Base-by-base conservation (phyloP, 1,140 invertebrate species). In the Listronotus bonariensis region DNA sequence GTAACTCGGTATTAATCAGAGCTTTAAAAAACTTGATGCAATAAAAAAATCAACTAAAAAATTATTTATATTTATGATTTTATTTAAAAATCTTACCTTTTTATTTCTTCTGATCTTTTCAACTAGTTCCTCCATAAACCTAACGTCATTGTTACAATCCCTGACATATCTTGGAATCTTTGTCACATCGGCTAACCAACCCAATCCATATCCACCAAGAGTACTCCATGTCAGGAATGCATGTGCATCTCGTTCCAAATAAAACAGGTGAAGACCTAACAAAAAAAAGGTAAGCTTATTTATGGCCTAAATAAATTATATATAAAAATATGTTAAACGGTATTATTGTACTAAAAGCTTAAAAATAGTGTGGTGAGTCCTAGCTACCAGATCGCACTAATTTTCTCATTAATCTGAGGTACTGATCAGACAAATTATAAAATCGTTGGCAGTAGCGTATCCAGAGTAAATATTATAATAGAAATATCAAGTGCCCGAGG, bases 151-250 rank as follows among this genome's bases (percentile, higher is more conserved):
- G 76, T 97, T 98, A 8, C 88, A 90, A 72, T 96, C 92, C 48
- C 85, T 83, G 0, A 97, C 93, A 80, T 97, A 97, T 34, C 87
- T 82, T 0, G 92, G 91, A 55, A 98, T 90, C 55, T 87, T 84
- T 70, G 92, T 94, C 1, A 96, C 74, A 75, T 98, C 96, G 15
- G 88, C 81, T 0, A 97, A 68, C 90, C 93, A 96, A 3, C 94
- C 95, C 9, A 92, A 73, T 4, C 92, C 92, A 72, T 92, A 93
- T 4, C 94, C 95, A 12, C 93, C 95, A 9, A 93, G 80, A 1
- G 92, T 92, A 48, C 87, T 88, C 83, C 90, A 91, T 86, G 91
- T 95, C 0, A 96, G 81, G 74, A 97, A 92, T 0, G 91, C 95
- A 73, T 98, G 95, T n/a, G 87, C 83, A 77, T 97, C 93, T 57